A percentile compares a stretch with the other conserved stretches of the same genome.
Evolutionary conservation across 2,797 vertebrate species (phyloP).

Genomic region (Pangasius macronema): DNA sequence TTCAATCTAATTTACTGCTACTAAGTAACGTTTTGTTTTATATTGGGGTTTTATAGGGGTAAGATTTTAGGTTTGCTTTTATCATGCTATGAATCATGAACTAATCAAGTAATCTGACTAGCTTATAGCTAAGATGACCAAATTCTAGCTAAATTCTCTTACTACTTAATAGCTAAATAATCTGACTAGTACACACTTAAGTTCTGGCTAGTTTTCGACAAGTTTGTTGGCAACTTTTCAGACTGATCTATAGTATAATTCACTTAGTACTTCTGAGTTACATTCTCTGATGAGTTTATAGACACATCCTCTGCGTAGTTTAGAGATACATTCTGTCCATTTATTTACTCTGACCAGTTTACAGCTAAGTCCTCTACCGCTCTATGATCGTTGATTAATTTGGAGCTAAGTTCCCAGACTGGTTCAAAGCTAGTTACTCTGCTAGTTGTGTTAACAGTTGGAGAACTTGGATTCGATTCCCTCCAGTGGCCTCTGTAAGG

Average conservation of each 20-base stretch:
- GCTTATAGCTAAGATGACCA: neutral
- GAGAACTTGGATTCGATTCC: neutral
- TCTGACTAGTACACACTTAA: neutral
- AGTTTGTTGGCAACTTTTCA: neutral
- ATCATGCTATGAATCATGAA: neutral
- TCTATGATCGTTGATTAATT: neutral
- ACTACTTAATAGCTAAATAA: neutral
- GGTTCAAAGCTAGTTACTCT: conserved; percentile 8
- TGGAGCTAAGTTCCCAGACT: neutral
- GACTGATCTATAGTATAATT: neutral
- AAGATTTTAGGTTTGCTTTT: neutral
- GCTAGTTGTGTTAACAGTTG: neutral
- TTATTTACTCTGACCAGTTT: neutral
- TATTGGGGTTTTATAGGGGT: neutral
- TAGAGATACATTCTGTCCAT: no score
- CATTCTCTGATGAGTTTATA: no score
- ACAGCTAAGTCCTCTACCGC: no score
- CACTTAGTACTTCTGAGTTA: no score
- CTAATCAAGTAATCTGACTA: neutral
- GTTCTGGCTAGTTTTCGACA: neutral
- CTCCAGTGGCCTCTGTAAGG: neutral
- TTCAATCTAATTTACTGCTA: no score
- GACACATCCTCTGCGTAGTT: no score
- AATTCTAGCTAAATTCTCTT: neutral
- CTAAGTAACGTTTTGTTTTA: neutral